Conservation (phyloP, 1,140 invertebrate genomes). For the Dinothrombium tinctorium region DNA sequence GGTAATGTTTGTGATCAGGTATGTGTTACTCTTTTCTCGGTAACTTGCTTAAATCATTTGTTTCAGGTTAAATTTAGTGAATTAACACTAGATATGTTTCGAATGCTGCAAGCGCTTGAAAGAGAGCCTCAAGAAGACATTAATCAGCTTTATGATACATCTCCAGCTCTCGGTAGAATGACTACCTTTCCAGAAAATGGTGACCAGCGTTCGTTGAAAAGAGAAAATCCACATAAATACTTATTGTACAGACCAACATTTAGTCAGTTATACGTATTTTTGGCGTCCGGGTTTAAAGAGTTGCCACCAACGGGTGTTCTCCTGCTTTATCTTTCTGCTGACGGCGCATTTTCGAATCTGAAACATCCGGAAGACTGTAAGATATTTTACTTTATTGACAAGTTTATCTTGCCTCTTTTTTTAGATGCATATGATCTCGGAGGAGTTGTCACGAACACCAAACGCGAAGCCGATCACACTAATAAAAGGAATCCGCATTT, state of each 20-base stretch:
- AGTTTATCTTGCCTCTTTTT: slow-evolving; percentile 3
- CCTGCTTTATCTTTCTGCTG: slow-evolving; percentile 76
- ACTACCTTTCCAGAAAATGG: slow-evolving; percentile 36
- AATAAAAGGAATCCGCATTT: neutral
- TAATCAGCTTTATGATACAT: slow-evolving; percentile 57
- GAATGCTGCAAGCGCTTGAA: slow-evolving; percentile 84
- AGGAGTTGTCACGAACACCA: slow-evolving; percentile 52
- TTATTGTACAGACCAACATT: slow-evolving; percentile 83
- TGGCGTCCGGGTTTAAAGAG: slow-evolving; percentile 74
- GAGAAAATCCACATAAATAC: slow-evolving; percentile 92
- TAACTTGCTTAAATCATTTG: slow-evolving; percentile 4
- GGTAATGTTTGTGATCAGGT: slow-evolving; percentile 75
- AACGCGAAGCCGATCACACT: neutral
- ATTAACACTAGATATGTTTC: slow-evolving; percentile 91
- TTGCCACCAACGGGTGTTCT: slow-evolving; percentile 69
- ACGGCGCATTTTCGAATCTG: slow-evolving; percentile 62
- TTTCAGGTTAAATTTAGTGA: slow-evolving; percentile 79
- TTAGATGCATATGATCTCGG: slow-evolving; percentile 69
- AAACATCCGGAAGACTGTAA: slow-evolving; percentile 40
- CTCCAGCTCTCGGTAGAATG: slow-evolving; percentile 48
- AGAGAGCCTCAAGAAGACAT: slow-evolving; percentile 39
- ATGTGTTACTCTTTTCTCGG: neutral
- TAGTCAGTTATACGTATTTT: slow-evolving; percentile 73
- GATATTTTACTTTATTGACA: neutral
- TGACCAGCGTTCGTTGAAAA: slow-evolving; percentile 26